Evolutionary conservation across 2,888 invertebrate genomes (phyloP).

Genomic region (Salpingus planirostris): DNA sequence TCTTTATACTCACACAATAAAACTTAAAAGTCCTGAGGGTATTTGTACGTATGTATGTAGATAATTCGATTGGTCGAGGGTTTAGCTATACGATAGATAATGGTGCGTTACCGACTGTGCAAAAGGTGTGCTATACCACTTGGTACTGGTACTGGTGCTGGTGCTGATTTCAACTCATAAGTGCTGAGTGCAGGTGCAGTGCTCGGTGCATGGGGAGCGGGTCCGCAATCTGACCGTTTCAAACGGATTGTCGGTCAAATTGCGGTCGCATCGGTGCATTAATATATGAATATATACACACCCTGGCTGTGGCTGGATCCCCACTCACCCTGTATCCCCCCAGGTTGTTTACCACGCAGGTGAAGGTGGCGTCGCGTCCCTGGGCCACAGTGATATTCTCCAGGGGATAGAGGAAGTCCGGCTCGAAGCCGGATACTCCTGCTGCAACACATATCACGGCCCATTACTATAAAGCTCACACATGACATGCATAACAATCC

Average conservation of each 20-base stretch:
- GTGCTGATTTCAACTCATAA: no score
- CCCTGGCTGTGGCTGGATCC: slow-evolving; percentile 75
- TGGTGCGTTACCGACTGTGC: no score
- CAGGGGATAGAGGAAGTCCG: slow-evolving; percentile 70
- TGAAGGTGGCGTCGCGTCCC: slow-evolving; percentile 75
- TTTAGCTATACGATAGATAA: no score
- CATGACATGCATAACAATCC: slow-evolving; percentile 21
- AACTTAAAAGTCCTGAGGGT: no score
- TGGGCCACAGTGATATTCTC: slow-evolving; percentile 78
- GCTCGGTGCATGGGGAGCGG: slow-evolving; percentile 24
- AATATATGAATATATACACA: slow-evolving; percentile 53
- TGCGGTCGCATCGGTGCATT: slow-evolving; percentile 30
- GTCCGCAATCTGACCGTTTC: slow-evolving; percentile 17
- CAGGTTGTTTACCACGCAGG: slow-evolving; percentile 78
- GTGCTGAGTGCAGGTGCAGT: slow-evolving; percentile 27
- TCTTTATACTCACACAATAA: no score
- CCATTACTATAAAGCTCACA: slow-evolving; percentile 19
- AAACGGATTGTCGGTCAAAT: slow-evolving; percentile 25
- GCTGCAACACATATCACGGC: slow-evolving; percentile 36
- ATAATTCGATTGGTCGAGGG: no score
- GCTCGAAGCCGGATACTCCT: slow-evolving; percentile 65
- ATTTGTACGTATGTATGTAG: no score
- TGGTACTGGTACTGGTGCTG: slow-evolving; percentile 19
- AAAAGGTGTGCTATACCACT: slow-evolving; percentile 13
- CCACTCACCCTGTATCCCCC: slow-evolving; percentile 84